Percentiles rank a stretch among this genome's conserved stretches.
phyloP scores from a whole-genome alignment of 2,113 vertebrate genomes.

The Scytalopus superciliaris region DNA sequence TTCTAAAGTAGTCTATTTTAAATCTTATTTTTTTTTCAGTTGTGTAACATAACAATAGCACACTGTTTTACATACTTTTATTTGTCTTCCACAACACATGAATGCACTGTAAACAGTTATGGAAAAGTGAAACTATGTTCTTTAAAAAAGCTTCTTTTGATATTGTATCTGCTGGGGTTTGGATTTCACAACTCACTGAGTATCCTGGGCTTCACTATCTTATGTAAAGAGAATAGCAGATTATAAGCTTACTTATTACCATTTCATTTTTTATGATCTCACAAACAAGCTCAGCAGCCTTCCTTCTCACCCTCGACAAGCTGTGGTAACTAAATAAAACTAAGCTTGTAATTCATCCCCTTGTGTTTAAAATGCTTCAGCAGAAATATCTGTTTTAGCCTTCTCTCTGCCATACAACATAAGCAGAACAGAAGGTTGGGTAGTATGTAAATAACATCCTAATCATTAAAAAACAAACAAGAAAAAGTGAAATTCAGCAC shows the following conservation, averaged over 20 bases:
- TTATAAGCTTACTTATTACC: constrained; percentile 58
- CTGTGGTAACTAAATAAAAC: constrained; percentile 53
- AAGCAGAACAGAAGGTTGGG: neutral
- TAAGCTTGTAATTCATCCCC: constrained; percentile 36
- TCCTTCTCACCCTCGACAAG: constrained; percentile 28
- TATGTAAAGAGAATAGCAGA: constrained; percentile 68
- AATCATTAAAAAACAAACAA: neutral
- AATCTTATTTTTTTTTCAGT: neutral
- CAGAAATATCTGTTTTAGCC: neutral
- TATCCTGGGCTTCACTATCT: constrained; percentile 51
- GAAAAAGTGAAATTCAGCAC: neutral
- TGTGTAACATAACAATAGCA: constrained; percentile 33
- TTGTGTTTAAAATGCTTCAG: constrained; percentile 28
- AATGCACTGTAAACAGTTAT: constrained; percentile 7
- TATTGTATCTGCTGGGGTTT: constrained; percentile 54
- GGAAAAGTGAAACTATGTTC: constrained; percentile 29
- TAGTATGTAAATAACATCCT: neutral
- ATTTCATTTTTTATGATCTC: constrained; percentile 62
- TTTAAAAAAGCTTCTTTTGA: constrained; percentile 48
- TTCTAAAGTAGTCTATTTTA: constrained; percentile 24
- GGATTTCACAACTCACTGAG: constrained; percentile 54
- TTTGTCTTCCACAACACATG: constrained; percentile 47
- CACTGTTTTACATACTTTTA: constrained; percentile 25
- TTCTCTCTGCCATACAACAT: neutral
- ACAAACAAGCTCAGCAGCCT: constrained; percentile 13